Evolutionary conservation across 1,140 invertebrate genomes (phyloP).

Genomic region (Apis laboriosa): DNA sequence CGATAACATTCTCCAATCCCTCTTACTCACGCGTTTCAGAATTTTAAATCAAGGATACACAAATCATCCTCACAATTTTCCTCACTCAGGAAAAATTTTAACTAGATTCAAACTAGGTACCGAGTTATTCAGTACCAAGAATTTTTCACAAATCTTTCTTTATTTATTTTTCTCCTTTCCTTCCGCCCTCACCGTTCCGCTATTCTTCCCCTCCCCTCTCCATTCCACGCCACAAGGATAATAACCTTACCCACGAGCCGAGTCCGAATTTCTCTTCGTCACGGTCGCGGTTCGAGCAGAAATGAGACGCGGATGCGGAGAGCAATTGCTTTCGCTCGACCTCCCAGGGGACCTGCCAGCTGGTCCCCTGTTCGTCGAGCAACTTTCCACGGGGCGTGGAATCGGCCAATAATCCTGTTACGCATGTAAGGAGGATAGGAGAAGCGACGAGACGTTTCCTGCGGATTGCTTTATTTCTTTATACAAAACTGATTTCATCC

Average conservation of each 20-base stretch:
- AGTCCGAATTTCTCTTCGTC: constrained; percentile 39
- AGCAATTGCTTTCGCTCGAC: constrained; percentile 53
- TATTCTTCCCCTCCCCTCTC: background rate
- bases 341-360: no score
- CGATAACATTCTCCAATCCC: no score
- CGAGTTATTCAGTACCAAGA: background rate
- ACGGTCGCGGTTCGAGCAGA: constrained; percentile 29
- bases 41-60: no score
- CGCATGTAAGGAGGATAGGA: background rate
- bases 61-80: background rate
- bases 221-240: constrained; percentile 38
- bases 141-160: background rate
- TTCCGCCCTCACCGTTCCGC: background rate
- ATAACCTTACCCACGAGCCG: constrained; percentile 52
- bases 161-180: background rate
- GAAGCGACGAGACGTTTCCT: background rate
- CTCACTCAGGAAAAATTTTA: background rate
- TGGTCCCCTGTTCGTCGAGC: background rate
- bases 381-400: constrained; percentile 23
- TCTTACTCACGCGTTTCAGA: no score
- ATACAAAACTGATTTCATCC: background rate
- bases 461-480: constrained; percentile 5
- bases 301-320: constrained; percentile 52
- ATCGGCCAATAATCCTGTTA: background rate
- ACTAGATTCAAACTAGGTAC: background rate